Evolutionary conservation across 2,888 invertebrate species (phyloP).

Genomic region (Lithodes maja): DNA sequence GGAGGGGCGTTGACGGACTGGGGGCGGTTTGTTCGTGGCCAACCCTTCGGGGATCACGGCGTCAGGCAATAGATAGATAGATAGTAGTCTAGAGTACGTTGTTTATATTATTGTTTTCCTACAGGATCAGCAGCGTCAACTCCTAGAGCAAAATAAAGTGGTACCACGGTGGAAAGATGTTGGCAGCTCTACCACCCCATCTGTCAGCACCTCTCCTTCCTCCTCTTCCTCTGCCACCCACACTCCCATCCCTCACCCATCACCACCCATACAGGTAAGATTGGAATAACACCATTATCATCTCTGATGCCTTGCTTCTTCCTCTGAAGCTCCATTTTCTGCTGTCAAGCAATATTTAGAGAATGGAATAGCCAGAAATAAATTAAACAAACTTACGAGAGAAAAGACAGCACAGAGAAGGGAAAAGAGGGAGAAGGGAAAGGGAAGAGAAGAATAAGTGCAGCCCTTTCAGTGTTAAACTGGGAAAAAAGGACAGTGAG

Average conservation of each 20-base stretch:
- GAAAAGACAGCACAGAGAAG: too few relatives aligned
- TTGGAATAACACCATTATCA: too few relatives aligned
- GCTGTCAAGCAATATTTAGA: too few relatives aligned
- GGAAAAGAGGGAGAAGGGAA: too few relatives aligned
- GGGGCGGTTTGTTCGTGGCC: too few relatives aligned
- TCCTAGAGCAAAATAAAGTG: slow-evolving; percentile 49
- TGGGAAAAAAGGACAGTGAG: background rate
- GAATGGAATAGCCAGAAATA: too few relatives aligned
- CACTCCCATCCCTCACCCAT: slow-evolving; percentile 46
- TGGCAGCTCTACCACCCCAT: background rate
- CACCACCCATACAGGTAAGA: slow-evolving; percentile 47
- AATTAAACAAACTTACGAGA: too few relatives aligned
- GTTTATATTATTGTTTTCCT: background rate
- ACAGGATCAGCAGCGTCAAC: slow-evolving; percentile 44
- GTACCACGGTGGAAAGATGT: slow-evolving; percentile 54
- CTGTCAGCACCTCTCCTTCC: background rate
- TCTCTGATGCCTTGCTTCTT: background rate
- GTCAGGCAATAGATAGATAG: too few relatives aligned
- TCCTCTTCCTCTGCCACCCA: slow-evolving; percentile 7
- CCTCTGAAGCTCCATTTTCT: too few relatives aligned
- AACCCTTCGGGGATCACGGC: too few relatives aligned
- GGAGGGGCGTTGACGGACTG: too few relatives aligned
- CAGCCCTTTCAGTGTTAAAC: background rate
- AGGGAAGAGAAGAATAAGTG: background rate
- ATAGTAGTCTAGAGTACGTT: too few relatives aligned